Evolutionary conservation across 2,888 invertebrate species (phyloP).

Genomic region (Megalurothrips usitatus): DNA sequence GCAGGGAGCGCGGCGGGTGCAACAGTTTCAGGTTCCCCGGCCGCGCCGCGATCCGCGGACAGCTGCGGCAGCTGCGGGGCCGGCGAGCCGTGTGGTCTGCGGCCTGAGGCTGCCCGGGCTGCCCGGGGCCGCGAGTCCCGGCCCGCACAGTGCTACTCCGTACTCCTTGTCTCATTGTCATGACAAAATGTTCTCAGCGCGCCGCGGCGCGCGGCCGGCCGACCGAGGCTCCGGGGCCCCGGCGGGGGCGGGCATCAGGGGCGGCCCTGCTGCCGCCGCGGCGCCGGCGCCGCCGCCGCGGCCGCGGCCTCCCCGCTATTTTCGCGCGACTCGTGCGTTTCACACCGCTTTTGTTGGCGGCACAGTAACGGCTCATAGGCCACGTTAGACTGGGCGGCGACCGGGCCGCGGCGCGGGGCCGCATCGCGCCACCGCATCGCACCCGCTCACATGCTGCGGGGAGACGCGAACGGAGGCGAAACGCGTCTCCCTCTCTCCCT

Average conservation of each 20-base stretch:
- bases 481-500: no score
- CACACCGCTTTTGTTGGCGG: neutral
- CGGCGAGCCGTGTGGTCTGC: neutral
- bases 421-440: no score
- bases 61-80: neutral
- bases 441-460: no score
- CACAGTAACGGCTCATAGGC: slow-evolving; percentile 12
- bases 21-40: slow-evolving; percentile 11
- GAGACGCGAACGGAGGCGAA: no score
- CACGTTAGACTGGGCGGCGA: neutral
- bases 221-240: no score
- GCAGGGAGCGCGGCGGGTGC: neutral
- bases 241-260: no score
- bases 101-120: neutral
- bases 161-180: slow-evolving; percentile 5
- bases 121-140: no score
- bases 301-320: neutral
- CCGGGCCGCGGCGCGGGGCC: neutral
- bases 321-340: slow-evolving; percentile 7
- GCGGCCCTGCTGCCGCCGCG: no score
- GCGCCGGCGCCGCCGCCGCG: no score
- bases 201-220: no score
- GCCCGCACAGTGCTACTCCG: neutral
- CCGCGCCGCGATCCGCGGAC: neutral
- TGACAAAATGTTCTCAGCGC: neutral